Percentiles rank a stretch among this genome's conserved stretches.
Evolutionary conservation across 1,140 invertebrate species (phyloP).

Genomic region (Lordiphosa mommai): DNA sequence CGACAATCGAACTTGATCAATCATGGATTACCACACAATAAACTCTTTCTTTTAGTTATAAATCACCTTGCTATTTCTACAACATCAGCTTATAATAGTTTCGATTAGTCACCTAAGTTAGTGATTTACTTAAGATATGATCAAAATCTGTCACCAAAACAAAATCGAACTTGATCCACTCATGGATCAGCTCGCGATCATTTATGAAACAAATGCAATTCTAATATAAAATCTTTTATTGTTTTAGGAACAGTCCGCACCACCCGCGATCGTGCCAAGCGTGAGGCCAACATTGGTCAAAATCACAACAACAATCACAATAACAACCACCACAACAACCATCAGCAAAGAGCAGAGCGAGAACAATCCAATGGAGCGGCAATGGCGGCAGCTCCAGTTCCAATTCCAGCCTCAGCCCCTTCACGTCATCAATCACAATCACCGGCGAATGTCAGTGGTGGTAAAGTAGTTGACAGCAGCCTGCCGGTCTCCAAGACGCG

Average conservation of each 20-base stretch:
- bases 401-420: constrained; percentile 14
- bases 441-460: constrained; percentile 51
- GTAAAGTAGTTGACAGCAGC: constrained; percentile 18
- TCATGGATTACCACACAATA: too few relatives aligned
- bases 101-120: too few relatives aligned
- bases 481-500: constrained; percentile 30
- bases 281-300: constrained; percentile 68
- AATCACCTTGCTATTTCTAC: neutral
- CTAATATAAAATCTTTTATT: neutral
- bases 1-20: neutral
- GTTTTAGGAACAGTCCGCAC: constrained; percentile 67
- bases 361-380: constrained; percentile 36
- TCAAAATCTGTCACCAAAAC: too few relatives aligned
- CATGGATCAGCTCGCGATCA: too few relatives aligned
- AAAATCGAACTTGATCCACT: neutral
- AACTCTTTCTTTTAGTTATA: neutral
- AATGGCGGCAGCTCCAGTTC: neutral
- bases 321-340: constrained; percentile 36
- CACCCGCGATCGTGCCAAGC: constrained; percentile 77
- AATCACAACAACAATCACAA: constrained; percentile 34
- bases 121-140: too few relatives aligned
- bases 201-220: too few relatives aligned
- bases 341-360: constrained; percentile 25
- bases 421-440: constrained; percentile 52
- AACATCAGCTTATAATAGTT: neutral